Base-by-base conservation (phyloP, 2,888 invertebrate genomes). In the Notodonta ziczac region DNA sequence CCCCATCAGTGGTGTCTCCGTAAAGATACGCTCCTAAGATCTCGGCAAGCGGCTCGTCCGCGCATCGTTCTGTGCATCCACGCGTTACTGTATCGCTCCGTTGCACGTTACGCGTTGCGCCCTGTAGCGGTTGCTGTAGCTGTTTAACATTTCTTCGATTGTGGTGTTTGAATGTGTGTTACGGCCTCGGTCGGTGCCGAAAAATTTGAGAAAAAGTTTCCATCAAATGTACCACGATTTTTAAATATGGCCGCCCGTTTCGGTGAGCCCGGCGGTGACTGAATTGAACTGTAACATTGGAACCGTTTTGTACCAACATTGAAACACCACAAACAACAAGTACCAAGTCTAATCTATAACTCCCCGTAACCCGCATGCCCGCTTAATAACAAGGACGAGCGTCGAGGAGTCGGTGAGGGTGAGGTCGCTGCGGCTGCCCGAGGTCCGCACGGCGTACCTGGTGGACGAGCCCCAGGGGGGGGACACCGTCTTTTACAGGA, bases 371-470 rank as follows among this genome's bases (percentile, higher is more conserved):
- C 84, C 71, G 91, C 91, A 90, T 90, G 90, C 80, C 80, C 77
- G 80, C 64, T 64, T 63, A 60, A 55, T 70, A 67, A 72, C 76
- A 67, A 89, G 89, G 78, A 79, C 85, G 76, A 88, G 87, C 87
- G 83, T 87, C 62, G 90, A 90, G 65, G 90, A 89, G 61, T 80
- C 84, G 52, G 89, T 91, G 62, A 84, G 87, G 65, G 92, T 91
- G 71, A 81, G 81, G 72, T 80, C 89, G 57, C 81, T 89, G 67
- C 84, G 78, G 66, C 89, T 91, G 73, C 91, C 93, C 3, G 86
- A 88, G 65, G 91, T 91, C 60, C 77, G 89, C 56, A 88, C 84
- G 48, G 91, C 91, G 32, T 79, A 77, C 62, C 81, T 90, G 58
- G 84, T 90, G 53, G 84, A 82, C 16, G 78, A 73, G 56, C 76